Conservation (phyloP, 2,888 invertebrate genomes). For the Gastrophysa polygoni region DNA sequence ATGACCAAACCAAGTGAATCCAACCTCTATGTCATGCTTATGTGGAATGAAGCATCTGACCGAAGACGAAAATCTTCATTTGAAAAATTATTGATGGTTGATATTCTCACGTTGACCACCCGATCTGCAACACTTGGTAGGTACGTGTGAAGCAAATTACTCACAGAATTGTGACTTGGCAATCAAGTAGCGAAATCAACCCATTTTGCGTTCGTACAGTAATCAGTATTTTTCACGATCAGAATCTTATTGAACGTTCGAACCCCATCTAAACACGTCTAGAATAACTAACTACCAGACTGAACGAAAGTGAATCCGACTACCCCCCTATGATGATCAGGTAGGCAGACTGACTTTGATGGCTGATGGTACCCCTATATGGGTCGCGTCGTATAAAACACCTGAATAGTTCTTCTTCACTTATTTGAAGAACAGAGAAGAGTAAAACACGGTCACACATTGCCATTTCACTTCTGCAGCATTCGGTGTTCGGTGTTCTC, state of each 20-base stretch:
- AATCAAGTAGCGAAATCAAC: no score
- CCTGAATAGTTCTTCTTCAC: slow-evolving; percentile 47
- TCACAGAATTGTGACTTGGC: no score
- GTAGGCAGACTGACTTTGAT: slow-evolving; percentile 12
- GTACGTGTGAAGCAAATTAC: no score
- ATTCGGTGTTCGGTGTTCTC: slow-evolving; percentile 33
- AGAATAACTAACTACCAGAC: slow-evolving; percentile 33
- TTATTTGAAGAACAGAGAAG: slow-evolving; percentile 51
- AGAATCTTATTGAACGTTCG: neutral
- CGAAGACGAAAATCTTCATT: no score
- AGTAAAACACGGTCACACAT: slow-evolving; percentile 53
- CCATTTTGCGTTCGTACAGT: no score
- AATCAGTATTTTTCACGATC: no score
- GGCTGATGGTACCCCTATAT: slow-evolving; percentile 39
- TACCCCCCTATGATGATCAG: slow-evolving; percentile 28
- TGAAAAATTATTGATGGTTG: no score
- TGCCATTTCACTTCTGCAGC: slow-evolving; percentile 47
- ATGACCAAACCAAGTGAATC: no score
- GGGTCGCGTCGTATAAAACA: slow-evolving; percentile 54
- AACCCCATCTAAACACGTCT: slow-evolving; percentile 4
- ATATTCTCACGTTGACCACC: no score
- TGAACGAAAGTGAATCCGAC: slow-evolving; percentile 39
- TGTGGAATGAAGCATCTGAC: no score
- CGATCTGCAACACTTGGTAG: no score
- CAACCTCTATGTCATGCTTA: no score